phyloP scores from a whole-genome alignment of 2,888 invertebrate genomes.

The Diaphora mendica region DNA sequence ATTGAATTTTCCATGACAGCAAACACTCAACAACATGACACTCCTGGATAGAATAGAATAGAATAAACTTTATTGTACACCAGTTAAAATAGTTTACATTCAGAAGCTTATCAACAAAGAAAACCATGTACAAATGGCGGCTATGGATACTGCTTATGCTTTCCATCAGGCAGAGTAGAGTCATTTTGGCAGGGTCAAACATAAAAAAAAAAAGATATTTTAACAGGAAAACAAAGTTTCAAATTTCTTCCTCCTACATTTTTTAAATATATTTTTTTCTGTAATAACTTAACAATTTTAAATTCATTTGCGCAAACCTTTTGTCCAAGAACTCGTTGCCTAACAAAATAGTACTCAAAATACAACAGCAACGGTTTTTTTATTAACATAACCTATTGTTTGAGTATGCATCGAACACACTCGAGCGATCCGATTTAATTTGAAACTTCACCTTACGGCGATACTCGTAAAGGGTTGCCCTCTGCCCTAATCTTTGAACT shows the following conservation, averaged over 20 bases:
- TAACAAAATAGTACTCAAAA: conserved; percentile 24
- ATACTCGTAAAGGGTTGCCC: conserved; percentile 80
- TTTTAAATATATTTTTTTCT: not conserved
- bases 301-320: not conserved
- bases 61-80: too few species aligned
- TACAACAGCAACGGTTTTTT: conserved; percentile 64
- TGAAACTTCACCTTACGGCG: conserved; percentile 75
- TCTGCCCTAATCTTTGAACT: conserved; percentile 86
- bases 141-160: too few species aligned
- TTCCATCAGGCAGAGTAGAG: too few species aligned
- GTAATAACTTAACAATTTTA: conserved; percentile 7
- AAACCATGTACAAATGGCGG: too few species aligned
- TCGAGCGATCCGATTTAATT: conserved; percentile 75
- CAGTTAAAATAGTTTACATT: too few species aligned
- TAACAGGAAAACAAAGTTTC: not conserved
- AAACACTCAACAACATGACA: too few species aligned
- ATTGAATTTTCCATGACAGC: not conserved
- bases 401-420: conserved; percentile 70
- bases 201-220: not conserved
- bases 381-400: conserved; percentile 74
- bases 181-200: too few species aligned
- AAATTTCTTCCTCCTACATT: too few species aligned
- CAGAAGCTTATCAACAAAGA: too few species aligned
- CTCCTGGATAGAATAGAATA: too few species aligned
- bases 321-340: conserved; percentile 9